These are phyloP conservation scores for Magallana gigas DNA, from an alignment of 1,140 invertebrate species.

Conservation along the genomic window DNA sequence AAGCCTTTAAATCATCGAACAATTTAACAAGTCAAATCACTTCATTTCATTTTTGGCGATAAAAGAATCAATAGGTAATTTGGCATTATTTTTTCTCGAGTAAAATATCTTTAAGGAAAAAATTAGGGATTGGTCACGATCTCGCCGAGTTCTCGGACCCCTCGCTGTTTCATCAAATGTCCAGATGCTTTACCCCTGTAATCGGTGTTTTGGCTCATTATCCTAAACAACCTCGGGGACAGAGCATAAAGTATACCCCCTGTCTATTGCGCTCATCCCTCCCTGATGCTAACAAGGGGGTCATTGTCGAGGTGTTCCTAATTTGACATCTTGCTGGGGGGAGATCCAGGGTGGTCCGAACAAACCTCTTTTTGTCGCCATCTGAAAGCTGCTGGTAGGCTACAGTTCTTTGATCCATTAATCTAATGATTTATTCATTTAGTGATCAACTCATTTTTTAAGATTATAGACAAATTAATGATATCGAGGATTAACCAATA, in stretches of 20 bases:
- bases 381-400: no score
- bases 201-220: slow-evolving; percentile 1
- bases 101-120: background rate
- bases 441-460: no score
- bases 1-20: slow-evolving; percentile 31
- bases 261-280: slow-evolving; percentile 11
- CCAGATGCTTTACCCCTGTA: slow-evolving; percentile 3
- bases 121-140: background rate
- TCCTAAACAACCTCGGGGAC: slow-evolving; percentile 11
- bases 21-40: slow-evolving; percentile 34
- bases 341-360: background rate
- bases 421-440: no score
- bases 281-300: background rate
- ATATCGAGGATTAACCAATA: no score
- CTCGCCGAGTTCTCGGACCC: background rate
- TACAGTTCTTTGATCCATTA: no score
- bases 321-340: background rate
- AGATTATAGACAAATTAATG: no score
- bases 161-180: background rate
- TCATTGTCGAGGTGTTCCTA: background rate
- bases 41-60: slow-evolving; percentile 26
- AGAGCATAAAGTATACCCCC: slow-evolving; percentile 1
- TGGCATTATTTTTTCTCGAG: background rate
- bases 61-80: slow-evolving; percentile 8
- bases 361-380: background rate